Evolutionary conservation across 2,113 vertebrate species (phyloP).

Genomic region (Lophura nycthemera): DNA sequence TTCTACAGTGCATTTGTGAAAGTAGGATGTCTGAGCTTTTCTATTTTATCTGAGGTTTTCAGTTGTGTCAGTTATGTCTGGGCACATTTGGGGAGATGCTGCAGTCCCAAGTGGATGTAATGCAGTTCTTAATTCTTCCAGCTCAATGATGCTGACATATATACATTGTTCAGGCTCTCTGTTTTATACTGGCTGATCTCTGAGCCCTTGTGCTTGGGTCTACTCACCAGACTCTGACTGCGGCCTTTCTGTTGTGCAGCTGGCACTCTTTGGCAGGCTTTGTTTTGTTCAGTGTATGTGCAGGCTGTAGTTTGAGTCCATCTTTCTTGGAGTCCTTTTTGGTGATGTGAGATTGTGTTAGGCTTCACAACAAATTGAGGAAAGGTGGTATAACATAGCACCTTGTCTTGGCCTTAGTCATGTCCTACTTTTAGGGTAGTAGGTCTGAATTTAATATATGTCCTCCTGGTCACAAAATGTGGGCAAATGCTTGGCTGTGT

Average conservation of each 20-base stretch:
- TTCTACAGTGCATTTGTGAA: not conserved
- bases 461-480: not conserved
- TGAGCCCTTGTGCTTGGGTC: not conserved
- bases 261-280: not conserved
- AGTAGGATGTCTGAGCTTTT: not conserved
- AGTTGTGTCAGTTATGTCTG: not conserved
- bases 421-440: not conserved
- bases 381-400: not conserved
- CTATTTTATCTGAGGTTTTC: not conserved
- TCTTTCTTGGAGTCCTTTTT: not conserved
- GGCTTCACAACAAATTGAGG: not conserved
- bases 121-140: no score
- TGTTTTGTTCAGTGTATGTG: not conserved
- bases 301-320: not conserved
- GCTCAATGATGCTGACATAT: no score
- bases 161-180: not conserved
- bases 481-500: fast-evolving
- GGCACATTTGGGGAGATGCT: not conserved
- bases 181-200: not conserved
- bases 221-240: not conserved
- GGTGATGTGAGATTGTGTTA: not conserved
- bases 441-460: not conserved
- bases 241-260: not conserved
- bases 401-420: fast-evolving
- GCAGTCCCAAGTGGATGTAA: not conserved